Base-by-base conservation (phyloP, 2,797 vertebrate genomes). In the Melanogrammus aeglefinus region DNA sequence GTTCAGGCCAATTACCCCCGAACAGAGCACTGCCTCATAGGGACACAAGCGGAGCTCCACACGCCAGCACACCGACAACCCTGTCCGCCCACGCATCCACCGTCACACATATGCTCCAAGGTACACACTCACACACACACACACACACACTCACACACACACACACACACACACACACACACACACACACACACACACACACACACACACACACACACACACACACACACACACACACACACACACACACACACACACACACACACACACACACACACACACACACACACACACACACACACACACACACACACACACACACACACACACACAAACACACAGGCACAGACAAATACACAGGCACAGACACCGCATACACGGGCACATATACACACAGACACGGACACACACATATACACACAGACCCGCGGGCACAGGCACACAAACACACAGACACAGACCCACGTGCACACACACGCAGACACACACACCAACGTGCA, bases 1-100 rank as follows among this genome's bases (percentile, higher is more conserved):
- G 63, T 81, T 91, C 87, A 90, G 88, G 85, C 87, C 90, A 91
- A 88, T 92, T 91, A 93, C 86, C 80, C 83, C 77, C 73, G 31
- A 80, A 81, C 81, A 85, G 83, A 78, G 82, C 29, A 80, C 29
- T 14, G 8, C 6, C 79, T 35, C 63, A 7, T 77, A 82, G 41
- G 1, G 73, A 75, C 38, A 72, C 47, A 57, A 8, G 31, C 33
- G 1, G 57, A 27, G n/a, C n/a, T 9, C 57, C 57, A 27, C 57
- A 27, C 51, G 21, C 51, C 5, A 1, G 4, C 47, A 51, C 47
- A 21, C 18, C 2, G 21, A 24, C 10, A 69, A 27, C 24, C 57
- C 63, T 69, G 63, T 69, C 63, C 24, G 63, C 63, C 63, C 24
- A 69, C 63, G 63, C 63, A 27, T 4, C n/a, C 8, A 7, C 63